Percentiles rank a stretch among this genome's conserved stretches.
Conservation (phyloP, 2,797 vertebrate species). For the Muscicapa comitata region DNA sequence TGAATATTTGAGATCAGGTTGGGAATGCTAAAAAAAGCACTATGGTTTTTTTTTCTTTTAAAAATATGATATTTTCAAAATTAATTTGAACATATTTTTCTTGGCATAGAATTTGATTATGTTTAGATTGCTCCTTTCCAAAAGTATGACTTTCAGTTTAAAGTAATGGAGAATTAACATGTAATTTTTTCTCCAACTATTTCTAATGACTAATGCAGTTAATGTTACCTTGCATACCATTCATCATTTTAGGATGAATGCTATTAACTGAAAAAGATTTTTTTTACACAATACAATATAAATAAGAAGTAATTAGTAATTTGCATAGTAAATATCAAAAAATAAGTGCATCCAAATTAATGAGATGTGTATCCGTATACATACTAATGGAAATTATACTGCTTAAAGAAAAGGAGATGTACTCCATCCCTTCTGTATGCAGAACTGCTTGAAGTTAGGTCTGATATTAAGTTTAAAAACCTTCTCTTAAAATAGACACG, state of each 20-base stretch:
- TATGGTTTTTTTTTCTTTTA: not conserved
- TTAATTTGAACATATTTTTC: not conserved
- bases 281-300: not conserved
- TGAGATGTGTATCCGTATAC: not conserved
- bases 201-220: constrained; percentile 33
- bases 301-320: not conserved
- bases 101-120: constrained; percentile 16
- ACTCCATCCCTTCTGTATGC: not conserved
- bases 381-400: not conserved
- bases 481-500: not conserved
- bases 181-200: not conserved
- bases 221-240: not conserved
- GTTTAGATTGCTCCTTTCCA: constrained; percentile 31
- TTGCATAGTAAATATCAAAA: not conserved
- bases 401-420: not conserved
- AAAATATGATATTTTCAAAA: not conserved
- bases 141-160: not conserved
- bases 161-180: not conserved
- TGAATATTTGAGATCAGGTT: not conserved
- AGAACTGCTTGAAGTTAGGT: not conserved
- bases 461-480: not conserved
- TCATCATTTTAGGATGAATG: constrained; percentile 4
- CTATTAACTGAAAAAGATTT: not conserved
- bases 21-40: not conserved
- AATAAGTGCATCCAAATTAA: constrained; percentile 1